A percentile compares a stretch with the other conserved stretches of the same genome.
phyloP scores from a whole-genome alignment of 2,113 vertebrate species.

The Lepus timidus region DNA sequence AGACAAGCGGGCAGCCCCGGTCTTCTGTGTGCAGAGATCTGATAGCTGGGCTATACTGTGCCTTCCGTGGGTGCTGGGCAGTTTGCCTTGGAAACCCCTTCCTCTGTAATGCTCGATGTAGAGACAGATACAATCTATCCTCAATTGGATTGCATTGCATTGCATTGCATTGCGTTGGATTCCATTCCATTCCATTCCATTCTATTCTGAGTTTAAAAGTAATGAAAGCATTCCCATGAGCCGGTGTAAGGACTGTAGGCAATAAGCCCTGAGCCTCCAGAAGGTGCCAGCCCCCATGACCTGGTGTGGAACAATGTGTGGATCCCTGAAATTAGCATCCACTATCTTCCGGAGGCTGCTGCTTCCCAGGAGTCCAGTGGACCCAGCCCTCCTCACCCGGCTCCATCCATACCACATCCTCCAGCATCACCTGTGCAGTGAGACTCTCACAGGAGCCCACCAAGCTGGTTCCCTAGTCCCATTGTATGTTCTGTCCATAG shows the following conservation, averaged over 20 bases:
- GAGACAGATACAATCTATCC: neutral
- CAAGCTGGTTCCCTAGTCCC: too few relatives aligned
- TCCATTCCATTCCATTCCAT: too few relatives aligned
- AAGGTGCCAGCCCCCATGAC: rapidly evolving
- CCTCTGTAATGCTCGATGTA: neutral
- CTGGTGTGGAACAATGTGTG: neutral
- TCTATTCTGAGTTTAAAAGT: neutral
- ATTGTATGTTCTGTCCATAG: rapidly evolving
- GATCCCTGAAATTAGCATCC: neutral
- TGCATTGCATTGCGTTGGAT: too few relatives aligned
- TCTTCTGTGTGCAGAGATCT: neutral
- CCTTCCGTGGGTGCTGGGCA: too few relatives aligned
- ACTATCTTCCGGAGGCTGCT: neutral
- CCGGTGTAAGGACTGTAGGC: rapidly evolving
- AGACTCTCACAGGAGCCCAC: rapidly evolving
- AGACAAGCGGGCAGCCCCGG: too few relatives aligned
- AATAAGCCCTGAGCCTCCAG: neutral
- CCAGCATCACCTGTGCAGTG: neutral
- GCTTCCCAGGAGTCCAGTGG: neutral
- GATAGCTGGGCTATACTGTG: rapidly evolving
- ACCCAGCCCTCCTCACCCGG: neutral
- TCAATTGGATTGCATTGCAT: too few relatives aligned
- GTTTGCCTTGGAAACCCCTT: neutral
- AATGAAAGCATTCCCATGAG: neutral
- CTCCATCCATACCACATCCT: neutral